Conservation (phyloP, 2,113 vertebrate species). For the Dipodomys stephensi region DNA sequence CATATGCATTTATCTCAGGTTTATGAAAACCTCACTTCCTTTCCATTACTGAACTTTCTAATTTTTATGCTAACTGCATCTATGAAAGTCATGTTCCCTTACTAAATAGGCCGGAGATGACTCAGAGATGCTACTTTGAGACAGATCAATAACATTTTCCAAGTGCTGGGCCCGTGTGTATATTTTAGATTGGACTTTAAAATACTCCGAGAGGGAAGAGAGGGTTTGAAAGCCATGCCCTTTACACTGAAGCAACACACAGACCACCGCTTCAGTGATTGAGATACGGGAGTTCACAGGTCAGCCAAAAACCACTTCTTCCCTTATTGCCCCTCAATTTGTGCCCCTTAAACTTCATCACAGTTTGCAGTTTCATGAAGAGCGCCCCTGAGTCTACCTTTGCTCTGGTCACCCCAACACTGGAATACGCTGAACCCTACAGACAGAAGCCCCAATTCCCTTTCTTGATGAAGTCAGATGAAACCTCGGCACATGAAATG, state of each 20-base stretch:
- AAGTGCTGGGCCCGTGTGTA: background rate
- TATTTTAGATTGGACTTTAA: slow-evolving; percentile 29
- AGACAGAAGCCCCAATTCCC: no score
- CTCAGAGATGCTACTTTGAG: background rate
- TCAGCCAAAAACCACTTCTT: background rate
- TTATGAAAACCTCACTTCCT: background rate
- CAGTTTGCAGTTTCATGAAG: background rate
- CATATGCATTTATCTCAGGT: background rate
- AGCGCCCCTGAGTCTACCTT: background rate
- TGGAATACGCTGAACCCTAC: no score
- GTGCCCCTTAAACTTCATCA: background rate
- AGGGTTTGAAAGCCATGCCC: background rate
- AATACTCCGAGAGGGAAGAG: background rate
- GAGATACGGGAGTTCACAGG: background rate
- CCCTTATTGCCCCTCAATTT: background rate
- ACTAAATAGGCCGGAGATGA: background rate
- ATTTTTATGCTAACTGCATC: background rate
- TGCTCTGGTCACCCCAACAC: rapidly evolving
- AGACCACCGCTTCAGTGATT: background rate
- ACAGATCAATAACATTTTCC: background rate
- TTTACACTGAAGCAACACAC: background rate
- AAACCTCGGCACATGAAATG: no score
- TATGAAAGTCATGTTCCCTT: background rate
- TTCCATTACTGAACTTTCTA: background rate
- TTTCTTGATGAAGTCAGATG: no score